phyloP scores from a whole-genome alignment of 2,797 vertebrate species.

The Mergus octosetaceus region DNA sequence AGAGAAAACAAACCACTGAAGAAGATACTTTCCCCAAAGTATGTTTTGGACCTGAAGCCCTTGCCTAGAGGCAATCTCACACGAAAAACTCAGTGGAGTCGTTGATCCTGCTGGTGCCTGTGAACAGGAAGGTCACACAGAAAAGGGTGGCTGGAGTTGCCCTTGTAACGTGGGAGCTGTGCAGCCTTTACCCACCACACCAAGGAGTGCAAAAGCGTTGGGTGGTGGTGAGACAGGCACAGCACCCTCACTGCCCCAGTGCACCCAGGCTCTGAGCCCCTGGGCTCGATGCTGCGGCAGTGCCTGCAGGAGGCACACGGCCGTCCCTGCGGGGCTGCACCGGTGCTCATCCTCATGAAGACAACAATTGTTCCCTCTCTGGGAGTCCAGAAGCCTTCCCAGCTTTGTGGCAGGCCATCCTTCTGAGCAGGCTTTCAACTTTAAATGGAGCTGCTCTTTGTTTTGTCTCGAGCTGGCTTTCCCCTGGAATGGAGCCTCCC shows the following conservation, averaged over 20 bases:
- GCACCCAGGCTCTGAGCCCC: accelerated
- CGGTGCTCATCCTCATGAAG: accelerated
- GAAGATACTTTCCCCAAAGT: not conserved
- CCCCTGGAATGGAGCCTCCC: no score
- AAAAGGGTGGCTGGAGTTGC: not conserved
- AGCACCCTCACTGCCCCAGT: not conserved
- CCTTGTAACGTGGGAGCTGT: not conserved
- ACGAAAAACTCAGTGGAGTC: not conserved
- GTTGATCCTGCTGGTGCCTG: not conserved
- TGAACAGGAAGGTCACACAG: no score
- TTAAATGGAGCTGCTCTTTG: not conserved
- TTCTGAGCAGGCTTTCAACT: not conserved
- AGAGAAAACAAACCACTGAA: not conserved
- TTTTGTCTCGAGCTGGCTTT: not conserved
- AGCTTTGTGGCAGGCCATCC: not conserved
- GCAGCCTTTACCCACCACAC: no score
- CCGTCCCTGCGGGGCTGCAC: not conserved
- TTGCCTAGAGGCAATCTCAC: not conserved
- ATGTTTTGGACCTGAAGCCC: not conserved
- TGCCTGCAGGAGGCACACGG: no score
- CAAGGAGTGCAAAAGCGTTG: accelerated
- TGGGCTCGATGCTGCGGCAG: accelerated
- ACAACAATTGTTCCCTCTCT: not conserved
- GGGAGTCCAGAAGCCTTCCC: not conserved
- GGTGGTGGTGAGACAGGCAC: not conserved